phyloP scores from a whole-genome alignment of 2,797 vertebrate genomes.

The Crax fasciolata region DNA sequence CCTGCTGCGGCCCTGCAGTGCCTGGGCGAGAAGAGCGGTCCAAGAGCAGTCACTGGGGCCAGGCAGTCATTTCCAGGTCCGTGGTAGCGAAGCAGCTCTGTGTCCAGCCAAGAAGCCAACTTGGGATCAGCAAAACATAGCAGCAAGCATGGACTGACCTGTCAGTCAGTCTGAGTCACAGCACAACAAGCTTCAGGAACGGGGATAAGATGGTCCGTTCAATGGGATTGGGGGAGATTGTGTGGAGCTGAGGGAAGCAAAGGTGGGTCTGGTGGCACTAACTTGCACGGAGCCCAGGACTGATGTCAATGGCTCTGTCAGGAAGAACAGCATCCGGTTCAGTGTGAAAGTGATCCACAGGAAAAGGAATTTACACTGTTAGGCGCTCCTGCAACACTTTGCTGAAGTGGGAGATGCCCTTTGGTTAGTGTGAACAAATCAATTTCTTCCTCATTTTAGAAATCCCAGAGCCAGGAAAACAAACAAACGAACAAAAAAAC shows the following conservation, averaged over 20 bases:
- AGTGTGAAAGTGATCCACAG: not conserved
- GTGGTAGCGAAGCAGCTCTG: not conserved
- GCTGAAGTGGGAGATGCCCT: not conserved
- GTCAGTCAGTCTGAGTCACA: not conserved
- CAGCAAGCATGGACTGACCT: not conserved
- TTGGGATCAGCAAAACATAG: accelerated
- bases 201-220: not conserved
- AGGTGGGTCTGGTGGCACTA: not conserved
- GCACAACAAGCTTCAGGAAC: not conserved
- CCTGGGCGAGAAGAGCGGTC: not conserved
- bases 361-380: not conserved
- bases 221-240: not conserved
- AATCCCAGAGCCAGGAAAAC: not conserved
- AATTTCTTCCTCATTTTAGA: not conserved
- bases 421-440: not conserved
- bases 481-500: not conserved
- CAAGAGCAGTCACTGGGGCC: not conserved
- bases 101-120: not conserved
- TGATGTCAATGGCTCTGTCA: not conserved
- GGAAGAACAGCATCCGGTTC: not conserved
- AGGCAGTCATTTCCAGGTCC: not conserved
- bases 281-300: not conserved
- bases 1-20: not conserved
- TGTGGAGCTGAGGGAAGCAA: not conserved
- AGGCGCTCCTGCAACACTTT: not conserved